phyloP scores from a whole-genome alignment of 2,888 invertebrate species.

The Anarsia innoxiella region DNA sequence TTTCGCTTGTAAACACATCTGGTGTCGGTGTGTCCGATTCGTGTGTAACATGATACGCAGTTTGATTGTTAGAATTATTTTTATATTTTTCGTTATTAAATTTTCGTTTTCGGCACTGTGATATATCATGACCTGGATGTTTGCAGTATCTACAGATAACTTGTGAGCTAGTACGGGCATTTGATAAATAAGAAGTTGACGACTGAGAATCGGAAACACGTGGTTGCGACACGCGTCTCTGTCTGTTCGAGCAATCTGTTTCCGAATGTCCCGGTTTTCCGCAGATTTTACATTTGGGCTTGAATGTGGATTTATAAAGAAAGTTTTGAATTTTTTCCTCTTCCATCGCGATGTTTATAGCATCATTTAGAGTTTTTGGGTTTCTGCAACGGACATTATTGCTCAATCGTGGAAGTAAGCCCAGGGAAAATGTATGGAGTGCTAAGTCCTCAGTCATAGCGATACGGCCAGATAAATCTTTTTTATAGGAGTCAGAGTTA shows the following conservation, averaged over 20 bases:
- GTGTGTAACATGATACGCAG: no score
- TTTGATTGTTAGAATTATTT: no score
- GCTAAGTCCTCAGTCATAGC: conserved; percentile 8
- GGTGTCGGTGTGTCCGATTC: no score
- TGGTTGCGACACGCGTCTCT: no score
- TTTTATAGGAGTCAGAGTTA: conserved; percentile 12
- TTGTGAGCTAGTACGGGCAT: background rate
- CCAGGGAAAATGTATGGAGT: conserved; percentile 1
- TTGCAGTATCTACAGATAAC: conserved; percentile 2
- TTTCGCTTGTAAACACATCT: no score
- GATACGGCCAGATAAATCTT: conserved; percentile 6
- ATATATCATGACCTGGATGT: conserved; percentile 3
- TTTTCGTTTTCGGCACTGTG: conserved; percentile 6
- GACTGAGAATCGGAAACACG: no score
- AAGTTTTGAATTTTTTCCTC: conserved; percentile 10
- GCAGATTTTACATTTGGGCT: conserved; percentile 1
- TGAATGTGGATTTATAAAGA: background rate
- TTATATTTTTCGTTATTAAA: conserved; percentile 7
- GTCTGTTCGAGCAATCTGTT: background rate
- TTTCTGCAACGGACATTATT: conserved; percentile 2
- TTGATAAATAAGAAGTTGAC: background rate
- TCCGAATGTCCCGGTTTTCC: background rate
- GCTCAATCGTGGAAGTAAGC: background rate
- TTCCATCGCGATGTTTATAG: conserved; percentile 6
- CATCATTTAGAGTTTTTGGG: background rate